phyloP scores from a whole-genome alignment of 2,888 invertebrate species.

The Apomyelois bistriatella region DNA sequence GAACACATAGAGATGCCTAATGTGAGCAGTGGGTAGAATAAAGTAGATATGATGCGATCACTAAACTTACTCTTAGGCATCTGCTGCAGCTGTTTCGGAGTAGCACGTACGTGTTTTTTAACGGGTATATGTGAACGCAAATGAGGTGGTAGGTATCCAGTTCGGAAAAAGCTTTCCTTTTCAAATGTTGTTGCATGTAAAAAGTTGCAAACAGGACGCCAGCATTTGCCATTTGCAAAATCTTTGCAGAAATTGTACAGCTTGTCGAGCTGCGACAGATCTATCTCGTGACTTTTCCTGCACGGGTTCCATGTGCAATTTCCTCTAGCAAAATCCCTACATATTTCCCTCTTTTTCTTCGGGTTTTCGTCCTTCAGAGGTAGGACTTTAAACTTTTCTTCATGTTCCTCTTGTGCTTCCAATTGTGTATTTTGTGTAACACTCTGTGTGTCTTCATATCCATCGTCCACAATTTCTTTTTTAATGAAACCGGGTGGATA shows the following conservation, averaged over 20 bases:
- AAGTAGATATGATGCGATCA: too few species aligned
- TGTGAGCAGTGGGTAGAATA: too few species aligned
- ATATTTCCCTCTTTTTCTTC: constrained; percentile 30
- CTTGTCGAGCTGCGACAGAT: constrained; percentile 42
- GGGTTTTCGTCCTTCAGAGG: background rate
- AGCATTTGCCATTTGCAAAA: constrained; percentile 51
- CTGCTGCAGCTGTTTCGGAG: background rate
- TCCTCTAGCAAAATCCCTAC: constrained; percentile 54
- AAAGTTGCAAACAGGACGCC: constrained; percentile 27
- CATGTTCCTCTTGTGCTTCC: background rate
- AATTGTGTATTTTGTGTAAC: background rate
- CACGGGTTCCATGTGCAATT: constrained; percentile 49
- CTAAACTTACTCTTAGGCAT: background rate
- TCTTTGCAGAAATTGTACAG: constrained; percentile 58
- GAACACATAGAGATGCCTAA: too few species aligned
- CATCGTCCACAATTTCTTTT: constrained; percentile 40
- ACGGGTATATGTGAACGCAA: background rate
- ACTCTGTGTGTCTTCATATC: constrained; percentile 23
- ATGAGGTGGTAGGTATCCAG: constrained; percentile 41
- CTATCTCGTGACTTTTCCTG: constrained; percentile 47
- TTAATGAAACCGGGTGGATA: constrained; percentile 33
- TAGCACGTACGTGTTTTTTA: constrained; percentile 25
- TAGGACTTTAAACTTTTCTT: background rate
- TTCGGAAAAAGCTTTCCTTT: constrained; percentile 21
- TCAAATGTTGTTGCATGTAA: constrained; percentile 25